Evolutionary conservation across 2,113 vertebrate genomes (phyloP).

Genomic region (Scomber colias): DNA sequence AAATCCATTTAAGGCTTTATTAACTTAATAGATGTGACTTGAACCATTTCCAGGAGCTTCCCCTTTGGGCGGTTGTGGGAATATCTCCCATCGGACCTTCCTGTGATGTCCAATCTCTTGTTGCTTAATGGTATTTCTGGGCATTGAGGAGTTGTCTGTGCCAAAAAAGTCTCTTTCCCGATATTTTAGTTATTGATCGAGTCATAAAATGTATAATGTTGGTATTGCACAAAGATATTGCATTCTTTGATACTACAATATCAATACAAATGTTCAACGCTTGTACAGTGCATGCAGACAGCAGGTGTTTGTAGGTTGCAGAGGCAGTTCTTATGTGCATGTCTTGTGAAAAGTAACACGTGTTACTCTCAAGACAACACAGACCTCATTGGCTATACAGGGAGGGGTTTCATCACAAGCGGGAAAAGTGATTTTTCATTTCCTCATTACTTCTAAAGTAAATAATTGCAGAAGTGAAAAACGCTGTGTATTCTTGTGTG

Average conservation of each 20-base stretch:
- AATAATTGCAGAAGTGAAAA: slow-evolving; percentile 39
- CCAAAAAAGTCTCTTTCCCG: slow-evolving; percentile 59
- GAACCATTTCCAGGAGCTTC: slow-evolving; percentile 47
- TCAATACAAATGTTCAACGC: slow-evolving; percentile 37
- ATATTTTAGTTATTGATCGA: slow-evolving; percentile 65
- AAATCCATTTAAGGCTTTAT: slow-evolving; percentile 45
- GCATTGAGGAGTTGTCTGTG: slow-evolving; percentile 47
- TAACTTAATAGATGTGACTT: slow-evolving; percentile 49
- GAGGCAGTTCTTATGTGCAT: background rate
- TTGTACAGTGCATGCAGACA: slow-evolving; percentile 1
- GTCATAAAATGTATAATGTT: slow-evolving; percentile 63
- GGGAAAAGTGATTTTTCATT: slow-evolving; percentile 19
- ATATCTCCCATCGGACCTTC: slow-evolving; percentile 39
- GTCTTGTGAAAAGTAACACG: slow-evolving; percentile 11
- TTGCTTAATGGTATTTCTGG: slow-evolving; percentile 63
- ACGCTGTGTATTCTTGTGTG: background rate
- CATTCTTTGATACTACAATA: slow-evolving; percentile 42
- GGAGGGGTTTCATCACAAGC: slow-evolving; percentile 26
- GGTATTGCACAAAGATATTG: slow-evolving; percentile 54
- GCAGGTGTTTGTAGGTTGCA: slow-evolving; percentile 21
- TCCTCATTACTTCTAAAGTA: slow-evolving; percentile 33
- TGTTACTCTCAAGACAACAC: slow-evolving; percentile 22
- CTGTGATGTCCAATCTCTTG: slow-evolving; percentile 42
- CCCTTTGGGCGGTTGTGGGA: slow-evolving; percentile 18
- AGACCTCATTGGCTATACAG: background rate